Evolutionary conservation across 2,797 vertebrate genomes (phyloP).

Genomic region (Anguilla anguilla): DNA sequence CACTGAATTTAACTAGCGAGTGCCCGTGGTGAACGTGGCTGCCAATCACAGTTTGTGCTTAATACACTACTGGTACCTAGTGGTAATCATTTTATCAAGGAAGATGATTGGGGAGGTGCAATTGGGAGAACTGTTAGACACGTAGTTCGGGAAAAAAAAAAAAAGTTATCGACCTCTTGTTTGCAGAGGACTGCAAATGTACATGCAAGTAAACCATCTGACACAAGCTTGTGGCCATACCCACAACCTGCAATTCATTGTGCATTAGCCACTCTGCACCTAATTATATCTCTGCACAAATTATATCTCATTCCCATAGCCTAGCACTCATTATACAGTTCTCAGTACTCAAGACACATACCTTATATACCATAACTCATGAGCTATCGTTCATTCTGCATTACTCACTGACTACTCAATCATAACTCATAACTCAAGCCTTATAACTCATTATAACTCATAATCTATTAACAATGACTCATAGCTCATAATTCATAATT

Average conservation of each 20-base stretch:
- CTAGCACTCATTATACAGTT: not conserved
- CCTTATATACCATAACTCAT: not conserved
- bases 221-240: too few relatives aligned
- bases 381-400: not conserved
- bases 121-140: too few relatives aligned
- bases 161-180: too few relatives aligned
- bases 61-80: not conserved
- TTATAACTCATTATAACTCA: not conserved
- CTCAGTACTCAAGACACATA: not conserved
- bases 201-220: too few relatives aligned
- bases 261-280: too few relatives aligned
- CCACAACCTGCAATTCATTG: too few relatives aligned
- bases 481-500: not conserved
- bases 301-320: not conserved
- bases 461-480: not conserved
- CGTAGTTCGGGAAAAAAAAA: too few relatives aligned
- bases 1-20: too few relatives aligned
- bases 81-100: not conserved
- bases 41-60: not conserved
- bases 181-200: too few relatives aligned
- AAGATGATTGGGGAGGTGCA: not conserved
- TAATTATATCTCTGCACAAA: too few relatives aligned
- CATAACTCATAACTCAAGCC: not conserved
- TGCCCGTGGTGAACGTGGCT: not conserved
- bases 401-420: not conserved